Evolutionary conservation across 1,140 invertebrate genomes (phyloP).

Genomic region (Helicoverpa zea): DNA sequence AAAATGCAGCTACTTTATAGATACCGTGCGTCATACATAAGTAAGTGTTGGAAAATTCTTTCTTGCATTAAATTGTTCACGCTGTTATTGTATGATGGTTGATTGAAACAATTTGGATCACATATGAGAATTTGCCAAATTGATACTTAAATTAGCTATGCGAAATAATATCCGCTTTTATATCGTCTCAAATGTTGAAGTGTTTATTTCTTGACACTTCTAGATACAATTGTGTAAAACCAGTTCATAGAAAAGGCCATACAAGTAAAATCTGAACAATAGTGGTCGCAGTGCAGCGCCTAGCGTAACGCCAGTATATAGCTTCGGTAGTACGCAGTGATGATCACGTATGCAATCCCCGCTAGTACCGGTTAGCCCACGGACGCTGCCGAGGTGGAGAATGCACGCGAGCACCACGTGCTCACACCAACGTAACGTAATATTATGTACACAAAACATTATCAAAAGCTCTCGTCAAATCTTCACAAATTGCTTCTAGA

Average conservation of each 20-base stretch:
- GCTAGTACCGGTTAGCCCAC: slow-evolving; percentile 38
- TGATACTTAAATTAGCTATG: neutral
- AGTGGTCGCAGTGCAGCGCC: slow-evolving; percentile 6
- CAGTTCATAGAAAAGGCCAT: slow-evolving; percentile 10
- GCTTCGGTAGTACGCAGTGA: slow-evolving; percentile 12
- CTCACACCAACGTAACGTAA: slow-evolving; percentile 1
- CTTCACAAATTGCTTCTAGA: neutral
- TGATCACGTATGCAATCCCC: slow-evolving; percentile 46
- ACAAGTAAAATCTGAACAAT: slow-evolving; percentile 2
- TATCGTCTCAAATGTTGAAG: too few relatives aligned
- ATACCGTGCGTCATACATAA: neutral
- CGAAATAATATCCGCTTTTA: neutral
- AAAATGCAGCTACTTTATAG: neutral
- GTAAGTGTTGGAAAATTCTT: neutral
- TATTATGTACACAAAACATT: slow-evolving; percentile 19
- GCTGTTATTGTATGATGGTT: slow-evolving; percentile 15
- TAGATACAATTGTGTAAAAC: too few relatives aligned
- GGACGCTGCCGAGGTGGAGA: slow-evolving; percentile 25
- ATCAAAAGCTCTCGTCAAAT: slow-evolving; percentile 12
- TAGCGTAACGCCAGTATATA: neutral
- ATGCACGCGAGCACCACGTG: slow-evolving; percentile 35
- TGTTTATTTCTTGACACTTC: too few relatives aligned
- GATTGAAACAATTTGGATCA: neutral
- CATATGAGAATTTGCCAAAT: slow-evolving; percentile 1
- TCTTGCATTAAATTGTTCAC: neutral